Evolutionary conservation across 2,888 invertebrate species (phyloP), one percentile per base, ranked within the genome.

Genomic region (Latrodectus elegans): DNA sequence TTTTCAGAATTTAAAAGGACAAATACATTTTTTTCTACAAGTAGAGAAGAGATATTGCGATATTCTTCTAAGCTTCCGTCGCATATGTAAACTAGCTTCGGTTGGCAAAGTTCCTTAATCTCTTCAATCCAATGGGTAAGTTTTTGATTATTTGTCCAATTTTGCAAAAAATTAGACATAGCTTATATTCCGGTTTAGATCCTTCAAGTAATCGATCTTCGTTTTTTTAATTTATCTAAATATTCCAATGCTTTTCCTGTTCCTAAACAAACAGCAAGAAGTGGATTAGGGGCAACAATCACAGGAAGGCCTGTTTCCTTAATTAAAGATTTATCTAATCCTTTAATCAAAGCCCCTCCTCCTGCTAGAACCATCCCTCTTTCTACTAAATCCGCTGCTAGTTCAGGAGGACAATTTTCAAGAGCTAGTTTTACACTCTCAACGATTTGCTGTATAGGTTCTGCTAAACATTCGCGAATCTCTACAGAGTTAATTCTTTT

Each of bases 321-420:
- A 53, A 10, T n/a, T 17, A 73, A 12, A n/a, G 17, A 10, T 73
- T 73, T 52, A 15, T 17, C 73, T 12, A 73, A 53, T 4, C 49
- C 49, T 10, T 53, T 52, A 11, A 73, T 17, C 53, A 73, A 53
- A 11, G n/a, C 73, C n/a, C 73, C 73, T 10, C 73, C 73, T 11
- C 73, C 73, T 10, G 73, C 11, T 53, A 73, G 17, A 52, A 53
- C 4, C 12, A 73, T 73, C 11, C 73, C 73, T n/a, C 14, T 52
- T n/a, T 73, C 55, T n/a, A 17, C 15, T 52, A 73, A 53, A 73
- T 73, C 73, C n/a, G 73, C 51, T 17, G 73, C 12, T 17, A 73
- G 55, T 73, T 73, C 73, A 52, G 73, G 73, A 17, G 73, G 73
- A 53, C n/a, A 12, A 10, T 12, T 52, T 17, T 73, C 73, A 14